Evolutionary conservation across 2,797 vertebrate genomes (phyloP).

Genomic region (Lagorchestes hirsutus): DNA sequence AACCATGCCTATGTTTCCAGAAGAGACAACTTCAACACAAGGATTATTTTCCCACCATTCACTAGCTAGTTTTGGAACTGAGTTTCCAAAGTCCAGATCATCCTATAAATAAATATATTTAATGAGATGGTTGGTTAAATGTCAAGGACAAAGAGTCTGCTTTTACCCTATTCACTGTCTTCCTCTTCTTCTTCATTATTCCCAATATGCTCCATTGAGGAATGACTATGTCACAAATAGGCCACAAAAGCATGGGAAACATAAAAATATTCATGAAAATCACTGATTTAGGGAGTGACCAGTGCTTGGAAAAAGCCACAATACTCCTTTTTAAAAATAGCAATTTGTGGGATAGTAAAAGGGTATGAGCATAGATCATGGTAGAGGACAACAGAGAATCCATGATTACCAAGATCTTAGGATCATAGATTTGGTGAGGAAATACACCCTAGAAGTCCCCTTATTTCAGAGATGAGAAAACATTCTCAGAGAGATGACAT

Average conservation of each 20-base stretch:
- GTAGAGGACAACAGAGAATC: not conserved
- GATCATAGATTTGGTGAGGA: not conserved
- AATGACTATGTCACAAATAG: constrained; percentile 30
- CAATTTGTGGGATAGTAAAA: not conserved
- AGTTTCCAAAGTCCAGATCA: constrained; percentile 38
- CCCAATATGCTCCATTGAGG: constrained; percentile 6
- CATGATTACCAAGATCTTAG: not conserved
- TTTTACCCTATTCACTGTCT: constrained; percentile 1
- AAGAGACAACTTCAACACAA: not conserved
- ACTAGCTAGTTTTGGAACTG: constrained; percentile 44
- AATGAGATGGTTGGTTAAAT: constrained; percentile 50
- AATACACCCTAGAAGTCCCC: no score
- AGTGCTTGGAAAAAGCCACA: constrained; percentile 53
- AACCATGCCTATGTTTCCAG: constrained; percentile 31
- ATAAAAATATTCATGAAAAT: constrained; percentile 41
- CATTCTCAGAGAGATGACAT: not conserved
- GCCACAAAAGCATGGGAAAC: constrained; percentile 67
- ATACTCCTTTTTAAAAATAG: not conserved
- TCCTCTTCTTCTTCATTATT: constrained; percentile 9
- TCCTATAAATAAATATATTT: constrained; percentile 46
- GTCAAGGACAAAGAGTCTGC: constrained; percentile 37
- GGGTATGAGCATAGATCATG: not conserved
- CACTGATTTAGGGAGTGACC: not conserved
- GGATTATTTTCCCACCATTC: constrained; percentile 65
- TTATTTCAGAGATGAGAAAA: not conserved